Evolutionary conservation across 2,113 vertebrate genomes (phyloP), one percentile per base, ranked within the genome.

Genomic region (Tauraco erythrolophus): DNA sequence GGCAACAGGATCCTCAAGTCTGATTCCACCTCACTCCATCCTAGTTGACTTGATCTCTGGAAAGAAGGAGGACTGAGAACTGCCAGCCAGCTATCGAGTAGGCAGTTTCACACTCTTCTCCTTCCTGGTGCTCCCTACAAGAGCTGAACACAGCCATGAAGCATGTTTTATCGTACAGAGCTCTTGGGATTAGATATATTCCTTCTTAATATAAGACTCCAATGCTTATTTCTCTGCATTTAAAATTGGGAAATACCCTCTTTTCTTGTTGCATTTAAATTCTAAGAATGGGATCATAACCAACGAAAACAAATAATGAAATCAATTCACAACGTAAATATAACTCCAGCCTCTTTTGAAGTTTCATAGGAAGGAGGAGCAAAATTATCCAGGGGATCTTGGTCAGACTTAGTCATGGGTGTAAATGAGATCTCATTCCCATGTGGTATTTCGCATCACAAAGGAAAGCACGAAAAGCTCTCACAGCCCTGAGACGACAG

Each of bases 401-500:
- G 53, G 35, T 76, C 76, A 74, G 77, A 89, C 14, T 60, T 45
- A 80, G 31, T 14, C 87, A 46, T 9, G 24, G 89, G 28, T 41
- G 21, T 51, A 94, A 89, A 82, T 31, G 70, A 96, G 57, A 81
- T 84, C 64, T 48, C 54, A 61, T 46, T 87, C 83, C 80, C 66
- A 50, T 80, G 76, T 43, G 66, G 78, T 82, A 98, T 94, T 92
- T 95, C 80, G 92, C 76, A 96, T 69, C 92, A 68, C 75, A 92
- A 72, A 78, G 74, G 33, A 89, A 95, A 83, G 48, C 48, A 95
- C 0, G 2, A 43, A 79, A 66, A 93, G 62, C 18, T 35, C 72
- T 74, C 48, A 7, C n/a, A 96, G 57, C n/a, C 43, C 46, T 22
- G 14, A 92, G 28, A 82, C 24, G 28, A 82, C 24, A 80, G 66